Evolutionary conservation across 1,140 invertebrate species (phyloP), one percentile per base, ranked within the genome.

Genomic region (Ladona fulva): DNA sequence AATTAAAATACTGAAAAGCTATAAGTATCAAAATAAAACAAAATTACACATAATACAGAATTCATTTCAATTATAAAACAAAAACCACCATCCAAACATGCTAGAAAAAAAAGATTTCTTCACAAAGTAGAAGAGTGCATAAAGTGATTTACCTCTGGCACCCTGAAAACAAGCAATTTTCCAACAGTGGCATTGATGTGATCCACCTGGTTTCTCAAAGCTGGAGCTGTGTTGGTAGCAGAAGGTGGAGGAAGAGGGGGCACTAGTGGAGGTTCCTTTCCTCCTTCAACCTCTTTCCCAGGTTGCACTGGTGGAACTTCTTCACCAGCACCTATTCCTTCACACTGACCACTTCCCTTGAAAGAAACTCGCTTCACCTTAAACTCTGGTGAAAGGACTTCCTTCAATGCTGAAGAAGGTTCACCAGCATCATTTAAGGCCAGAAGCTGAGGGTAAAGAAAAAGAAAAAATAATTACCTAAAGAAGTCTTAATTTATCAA

Each of bases 161-260:
- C 93, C 84, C 90, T 91, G 83, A 89, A 95, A 0, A 94, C 86
- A 3, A 95, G 87, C 79, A 96, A 85, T 82, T 92, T 89, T 66
- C 94, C 94, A 74, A 91, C 90, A 10, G 90, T 91, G 25, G 92
- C 93, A 81, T 93, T 93, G 25, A 96, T 87, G 42, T 91, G 89
- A 87, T 96, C 94, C 52, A 97, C 92, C 83, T 92, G 93, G 85
- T 96, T 96, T 66, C 93, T 86, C 19, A 92, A 89, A 80, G 92
- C 87, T 0, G 94, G 94, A 75, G 91, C 87, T 81, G 89, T 90
- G 81, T 95, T 95, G 5, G 42, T 22, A 78, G 87, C 85, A 25
- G 86, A 86, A 52, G 87, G 86, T 0, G 89, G 87, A 76, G 87
- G 87, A 42, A 37, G 24, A 74, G 87, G 84, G 77, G 86, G 83